Conservation (phyloP, 2,888 invertebrate genomes). For the Lissocephala sabroskyi region DNA sequence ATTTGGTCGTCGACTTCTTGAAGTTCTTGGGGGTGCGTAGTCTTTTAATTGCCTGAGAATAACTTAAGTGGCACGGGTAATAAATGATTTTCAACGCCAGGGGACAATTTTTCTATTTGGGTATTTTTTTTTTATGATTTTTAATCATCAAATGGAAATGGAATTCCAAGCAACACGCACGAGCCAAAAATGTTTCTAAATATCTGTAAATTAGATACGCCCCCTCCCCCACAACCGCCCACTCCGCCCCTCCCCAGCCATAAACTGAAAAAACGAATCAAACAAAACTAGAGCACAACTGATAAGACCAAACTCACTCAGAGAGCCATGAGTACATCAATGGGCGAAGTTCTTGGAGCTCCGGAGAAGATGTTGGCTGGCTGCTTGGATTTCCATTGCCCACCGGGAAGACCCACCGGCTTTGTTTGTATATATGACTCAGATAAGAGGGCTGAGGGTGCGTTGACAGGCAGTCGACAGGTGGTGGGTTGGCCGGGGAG, state of each 20-base stretch:
- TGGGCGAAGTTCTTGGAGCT: too few relatives aligned
- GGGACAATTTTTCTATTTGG: too few relatives aligned
- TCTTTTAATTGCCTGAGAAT: too few relatives aligned
- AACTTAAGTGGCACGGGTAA: slow-evolving; percentile 1
- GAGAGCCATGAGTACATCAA: too few relatives aligned
- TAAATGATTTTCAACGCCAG: slow-evolving; percentile 5
- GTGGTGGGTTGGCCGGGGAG: not conserved
- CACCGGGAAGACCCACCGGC: too few relatives aligned
- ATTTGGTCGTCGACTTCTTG: too few relatives aligned
- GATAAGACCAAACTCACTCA: slow-evolving; percentile 34
- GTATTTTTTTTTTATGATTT: slow-evolving; percentile 8
- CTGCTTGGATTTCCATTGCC: not conserved
- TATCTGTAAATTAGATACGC: slow-evolving; percentile 19
- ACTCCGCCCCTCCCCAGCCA: too few relatives aligned
- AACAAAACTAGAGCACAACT: slow-evolving; percentile 25
- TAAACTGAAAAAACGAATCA: too few relatives aligned
- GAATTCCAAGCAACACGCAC: slow-evolving; percentile 16
- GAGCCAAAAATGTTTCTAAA: slow-evolving; percentile 11
- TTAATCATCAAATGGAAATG: slow-evolving; percentile 33
- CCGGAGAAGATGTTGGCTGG: not conserved
- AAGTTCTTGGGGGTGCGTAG: too few relatives aligned
- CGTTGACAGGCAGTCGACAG: slow-evolving; percentile 26
- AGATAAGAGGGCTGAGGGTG: slow-evolving; percentile 31
- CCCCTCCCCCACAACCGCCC: too few relatives aligned
- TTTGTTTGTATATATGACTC: slow-evolving; percentile 11